Base-by-base conservation (phyloP, 2,888 invertebrate species). In the Trachelus troglodyta region DNA sequence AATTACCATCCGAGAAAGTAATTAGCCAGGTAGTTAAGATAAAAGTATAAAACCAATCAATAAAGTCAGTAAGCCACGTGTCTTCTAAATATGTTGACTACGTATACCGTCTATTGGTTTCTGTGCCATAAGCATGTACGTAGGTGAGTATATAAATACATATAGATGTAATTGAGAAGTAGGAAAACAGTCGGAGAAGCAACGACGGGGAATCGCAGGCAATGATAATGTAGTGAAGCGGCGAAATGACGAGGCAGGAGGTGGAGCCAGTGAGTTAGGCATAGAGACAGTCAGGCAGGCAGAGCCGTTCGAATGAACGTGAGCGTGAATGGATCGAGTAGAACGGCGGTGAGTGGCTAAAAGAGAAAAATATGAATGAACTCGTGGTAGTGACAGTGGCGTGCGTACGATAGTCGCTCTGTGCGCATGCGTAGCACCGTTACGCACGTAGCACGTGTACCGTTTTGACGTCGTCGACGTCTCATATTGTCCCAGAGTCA, bases 341-440 rank as follows among this genome's bases (percentile, higher is more conserved):
- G 81, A 80, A 74, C 79, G 80, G 82, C 80, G 80, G 83, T 82
- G 81, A 80, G 75, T 79, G 81, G 82, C 79, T 81, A 84, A 83
- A 82, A 81, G 85, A 81, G 84, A 87, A 85, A 86, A 86, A 86
- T 86, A 86, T 86, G 86, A 87, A 87, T 86, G 87, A 84, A 86
- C 80, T 76, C 82, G 84, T 82, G 85, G 83, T 83, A 84, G 84
- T 82, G 83, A 84, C 82, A 83, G 83, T 83, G 82, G 83, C 81
- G 83, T 83, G 82, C 81, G 83, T 83, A 83, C 83, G 82, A 78
- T 69, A 75, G 69, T 69, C 75, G 23, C n/a, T 37, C 69, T 23
- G 76, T 80, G 85, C 85, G 84, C 84, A 85, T 85, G 84, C 84
- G 84, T 81, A 68, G 37, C 23, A 77, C 23, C 76, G 77, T 79